phyloP scores from a whole-genome alignment of 1,140 invertebrate genomes.

The Ruditapes philippinarum region DNA sequence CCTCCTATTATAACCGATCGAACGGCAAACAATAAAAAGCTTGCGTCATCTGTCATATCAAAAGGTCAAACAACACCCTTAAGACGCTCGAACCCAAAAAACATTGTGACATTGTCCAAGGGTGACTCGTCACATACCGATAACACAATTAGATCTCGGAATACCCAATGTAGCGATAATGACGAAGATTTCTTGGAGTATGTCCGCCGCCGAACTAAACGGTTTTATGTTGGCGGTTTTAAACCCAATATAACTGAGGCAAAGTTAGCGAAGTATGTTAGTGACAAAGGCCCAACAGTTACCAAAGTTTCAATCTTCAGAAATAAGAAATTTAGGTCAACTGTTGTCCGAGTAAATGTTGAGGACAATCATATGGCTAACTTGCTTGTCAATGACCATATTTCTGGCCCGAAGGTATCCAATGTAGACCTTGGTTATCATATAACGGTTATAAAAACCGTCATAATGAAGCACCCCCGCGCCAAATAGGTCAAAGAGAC shows the following conservation, averaged over 20 bases:
- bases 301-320: conserved; percentile 29
- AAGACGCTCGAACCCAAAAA: no score
- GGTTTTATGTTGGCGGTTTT: conserved; percentile 15
- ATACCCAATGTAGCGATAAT: not conserved
- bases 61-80: no score
- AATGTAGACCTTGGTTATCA: not conserved
- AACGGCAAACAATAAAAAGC: no score
- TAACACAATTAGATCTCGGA: no score
- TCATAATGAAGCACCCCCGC: no score
- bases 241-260: not conserved
- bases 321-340: no score
- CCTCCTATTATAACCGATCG: no score
- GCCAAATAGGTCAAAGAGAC: no score
- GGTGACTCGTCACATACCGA: no score
- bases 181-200: not conserved
- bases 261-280: not conserved
- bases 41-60: no score
- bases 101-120: no score
- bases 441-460: no score
- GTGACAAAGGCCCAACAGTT: not conserved
- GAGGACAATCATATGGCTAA: not conserved
- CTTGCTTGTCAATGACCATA: not conserved
- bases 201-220: not conserved
- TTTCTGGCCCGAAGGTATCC: conserved; percentile 9
- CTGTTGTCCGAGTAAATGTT: not conserved